These are phyloP conservation scores for Glareola pratincola DNA, from an alignment of 2,113 vertebrate genomes.

Conservation along the genomic window DNA sequence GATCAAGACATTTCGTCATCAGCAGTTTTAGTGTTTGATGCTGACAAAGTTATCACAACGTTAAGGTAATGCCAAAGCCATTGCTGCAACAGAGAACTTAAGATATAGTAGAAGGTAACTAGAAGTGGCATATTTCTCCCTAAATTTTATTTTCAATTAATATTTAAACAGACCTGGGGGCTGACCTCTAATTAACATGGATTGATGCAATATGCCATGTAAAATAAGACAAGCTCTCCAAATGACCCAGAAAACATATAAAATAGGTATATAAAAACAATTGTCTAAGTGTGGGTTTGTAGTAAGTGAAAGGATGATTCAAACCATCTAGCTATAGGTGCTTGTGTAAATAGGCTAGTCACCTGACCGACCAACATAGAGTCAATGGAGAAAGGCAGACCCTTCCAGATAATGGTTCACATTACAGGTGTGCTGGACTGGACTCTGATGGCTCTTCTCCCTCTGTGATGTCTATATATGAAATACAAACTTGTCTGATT, in stretches of 20 bases:
- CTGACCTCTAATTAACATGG: not conserved
- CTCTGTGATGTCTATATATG: not conserved
- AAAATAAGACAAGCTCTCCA: not conserved
- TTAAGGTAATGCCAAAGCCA: not conserved
- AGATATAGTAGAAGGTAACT: not conserved
- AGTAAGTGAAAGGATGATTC: not conserved
- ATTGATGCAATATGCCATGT: not conserved
- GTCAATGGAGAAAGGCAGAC: not conserved
- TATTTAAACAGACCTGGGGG: not conserved
- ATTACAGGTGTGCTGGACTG: not conserved
- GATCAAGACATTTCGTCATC: not conserved
- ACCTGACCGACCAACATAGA: fast-evolving
- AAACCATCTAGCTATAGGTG: not conserved
- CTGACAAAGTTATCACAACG: not conserved
- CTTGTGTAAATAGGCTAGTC: not conserved
- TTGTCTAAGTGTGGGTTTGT: not conserved
- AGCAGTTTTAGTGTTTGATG: not conserved
- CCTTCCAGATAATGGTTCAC: not conserved
- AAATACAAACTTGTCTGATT: not conserved
- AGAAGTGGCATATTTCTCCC: not conserved
- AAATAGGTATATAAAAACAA: not conserved
- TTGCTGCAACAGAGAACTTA: not conserved
- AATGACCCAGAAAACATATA: not conserved
- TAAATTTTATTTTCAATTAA: not conserved
- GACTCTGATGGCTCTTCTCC: not conserved